Evolutionary conservation across 2,888 invertebrate genomes (phyloP).

Genomic region (Mactromeris polynyma): DNA sequence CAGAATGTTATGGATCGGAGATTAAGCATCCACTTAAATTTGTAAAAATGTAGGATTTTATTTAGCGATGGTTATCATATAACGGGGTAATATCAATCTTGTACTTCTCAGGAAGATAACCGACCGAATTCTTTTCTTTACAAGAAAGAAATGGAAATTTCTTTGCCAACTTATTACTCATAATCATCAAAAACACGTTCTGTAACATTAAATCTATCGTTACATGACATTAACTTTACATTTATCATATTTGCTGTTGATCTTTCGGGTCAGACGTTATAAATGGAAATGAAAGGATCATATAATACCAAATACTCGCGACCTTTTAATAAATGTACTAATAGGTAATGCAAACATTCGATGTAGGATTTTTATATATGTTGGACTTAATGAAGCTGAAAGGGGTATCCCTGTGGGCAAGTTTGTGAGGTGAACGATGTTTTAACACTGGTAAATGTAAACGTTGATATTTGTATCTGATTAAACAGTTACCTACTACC

Average conservation of each 20-base stretch:
- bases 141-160: not conserved
- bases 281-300: not conserved
- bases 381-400: not conserved
- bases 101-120: not conserved
- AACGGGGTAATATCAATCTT: not conserved
- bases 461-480: slow-evolving; percentile 18
- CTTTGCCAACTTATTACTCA: not conserved
- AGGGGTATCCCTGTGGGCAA: not conserved
- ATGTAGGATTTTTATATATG: not conserved
- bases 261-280: not conserved
- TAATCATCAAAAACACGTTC: not conserved
- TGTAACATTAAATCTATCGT: not conserved
- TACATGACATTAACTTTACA: not conserved
- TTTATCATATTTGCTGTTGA: slow-evolving; percentile 5
- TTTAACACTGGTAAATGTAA: not conserved
- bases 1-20: not conserved
- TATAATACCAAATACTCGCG: not conserved
- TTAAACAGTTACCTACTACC: not conserved
- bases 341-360: slow-evolving; percentile 13
- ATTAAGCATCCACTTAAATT: not conserved
- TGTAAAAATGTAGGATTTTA: not conserved
- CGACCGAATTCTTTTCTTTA: not conserved
- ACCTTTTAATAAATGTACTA: not conserved
- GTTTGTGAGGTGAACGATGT: not conserved
- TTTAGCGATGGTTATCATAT: not conserved